Evolutionary conservation across 2,113 vertebrate genomes (phyloP), one percentile per base, ranked within the genome.

Genomic region (Zeus faber): DNA sequence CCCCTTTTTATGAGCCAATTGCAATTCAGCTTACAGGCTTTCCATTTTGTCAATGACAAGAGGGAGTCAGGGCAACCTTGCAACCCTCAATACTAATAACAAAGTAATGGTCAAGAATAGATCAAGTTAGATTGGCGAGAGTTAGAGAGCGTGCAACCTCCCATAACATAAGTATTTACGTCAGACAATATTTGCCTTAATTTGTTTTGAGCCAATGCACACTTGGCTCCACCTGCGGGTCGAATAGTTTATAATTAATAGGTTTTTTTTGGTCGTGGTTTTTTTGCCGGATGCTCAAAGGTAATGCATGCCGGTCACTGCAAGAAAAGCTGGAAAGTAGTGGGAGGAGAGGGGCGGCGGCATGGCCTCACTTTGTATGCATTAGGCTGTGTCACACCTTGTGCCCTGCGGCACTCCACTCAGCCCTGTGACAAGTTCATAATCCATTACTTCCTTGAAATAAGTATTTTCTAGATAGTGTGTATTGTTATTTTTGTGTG

Each of bases 1-100:
- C 82, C 80, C 78, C 68, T 76, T 85, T 29, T 86, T 84, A 85
- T 76, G 83, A 82, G 79, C 67, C 78, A 53, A 76, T 86, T 83
- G 78, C 73, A 81, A 88, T 83, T 81, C 82, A 76, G 73, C 76
- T 80, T 76, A 82, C 81, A 72, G 46, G 67, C 70, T 23, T 77
- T 79, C 70, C 68, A 77, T 82, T 83, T 71, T 68, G 72, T 82
- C 82, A 84, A 72, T 80, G 84, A 83, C 84, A 79, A 64, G 84
- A 75, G 71, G 72, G 75, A 74, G 74, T 72, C 64, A 65, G 70
- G 53, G 17, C 82, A 83, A 81, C 82, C 81, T 84, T 81, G 81
- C 77, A 67, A 77, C 76, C 81, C 65, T 59, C 74, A 44, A 61
- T 77, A 70, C 82, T 84, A 83, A 87, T 76, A 84, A 79, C 79